A percentile compares a stretch with the other conserved stretches of the same genome.
These are phyloP conservation scores for Neoascia interrupta DNA, from an alignment of 2,888 invertebrate genomes.

Conservation along the genomic window DNA sequence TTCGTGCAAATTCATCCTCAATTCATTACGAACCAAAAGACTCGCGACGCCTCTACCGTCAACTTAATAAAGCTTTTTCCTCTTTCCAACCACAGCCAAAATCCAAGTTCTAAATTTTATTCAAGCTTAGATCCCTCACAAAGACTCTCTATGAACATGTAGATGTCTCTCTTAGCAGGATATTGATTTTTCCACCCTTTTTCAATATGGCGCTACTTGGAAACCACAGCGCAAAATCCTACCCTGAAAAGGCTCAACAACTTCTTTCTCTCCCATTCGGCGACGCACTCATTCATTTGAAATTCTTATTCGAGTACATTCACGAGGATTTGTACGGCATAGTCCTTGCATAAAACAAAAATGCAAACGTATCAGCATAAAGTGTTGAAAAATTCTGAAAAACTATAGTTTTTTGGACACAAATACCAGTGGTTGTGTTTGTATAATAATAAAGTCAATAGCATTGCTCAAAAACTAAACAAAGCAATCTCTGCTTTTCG, in stretches of 20 bases:
- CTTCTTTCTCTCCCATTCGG: constrained; percentile 48
- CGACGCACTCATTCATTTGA: constrained; percentile 60
- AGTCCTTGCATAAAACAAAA: constrained; percentile 45
- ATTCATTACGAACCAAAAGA: too few relatives aligned
- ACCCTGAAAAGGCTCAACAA: constrained; percentile 35
- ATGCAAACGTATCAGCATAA: constrained; percentile 45
- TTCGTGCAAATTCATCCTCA: too few relatives aligned
- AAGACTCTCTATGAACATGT: too few relatives aligned
- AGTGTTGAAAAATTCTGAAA: constrained; percentile 26
- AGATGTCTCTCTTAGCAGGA: constrained; percentile 33
- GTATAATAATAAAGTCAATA: neutral
- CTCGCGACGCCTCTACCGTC: too few relatives aligned
- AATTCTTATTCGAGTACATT: constrained; percentile 62
- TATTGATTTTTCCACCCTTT: constrained; percentile 55
- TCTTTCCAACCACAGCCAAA: too few relatives aligned
- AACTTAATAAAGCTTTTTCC: too few relatives aligned
- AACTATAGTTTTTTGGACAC: neutral
- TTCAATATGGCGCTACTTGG: constrained; percentile 32
- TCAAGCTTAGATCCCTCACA: too few relatives aligned
- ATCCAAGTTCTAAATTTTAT: too few relatives aligned
- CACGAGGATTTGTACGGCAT: constrained; percentile 54
- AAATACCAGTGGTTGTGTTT: constrained; percentile 12
- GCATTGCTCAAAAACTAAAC: constrained; percentile 30
- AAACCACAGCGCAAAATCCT: constrained; percentile 38
- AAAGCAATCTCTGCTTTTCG: constrained; percentile 19